Evolutionary conservation across 2,888 invertebrate species (phyloP), one percentile per base, ranked within the genome.

Genomic region (Hyposoter dolosus): DNA sequence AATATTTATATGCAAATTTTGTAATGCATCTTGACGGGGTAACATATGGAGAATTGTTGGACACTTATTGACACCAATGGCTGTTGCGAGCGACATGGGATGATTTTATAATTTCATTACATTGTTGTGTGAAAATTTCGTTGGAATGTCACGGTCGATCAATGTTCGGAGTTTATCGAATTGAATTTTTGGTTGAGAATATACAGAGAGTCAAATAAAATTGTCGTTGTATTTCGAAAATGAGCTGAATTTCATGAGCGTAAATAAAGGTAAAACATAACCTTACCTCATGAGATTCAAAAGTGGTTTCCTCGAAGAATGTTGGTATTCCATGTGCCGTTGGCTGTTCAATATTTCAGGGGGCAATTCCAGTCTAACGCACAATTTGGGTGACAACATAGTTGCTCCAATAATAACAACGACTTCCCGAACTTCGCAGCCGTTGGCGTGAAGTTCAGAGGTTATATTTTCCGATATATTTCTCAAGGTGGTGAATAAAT

Each of bases 401-500:
- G 94, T 94, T 3, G 94, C 92, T 47, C 94, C 94, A 72, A 94
- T 90, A 3, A 93, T 81, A 86, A 94, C 90, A 2, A 92, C 89
- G 45, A 94, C 89, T 88, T 94, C 93, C 81, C 91, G 93, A 3
- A 94, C 86, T 32, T 90, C 89, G 82, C 92, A 93, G 3, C 88
- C 87, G 3, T 89, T 84, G 3, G 89, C 86, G 50, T 89, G 87
- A 78, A 94, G 90, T 83, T 94, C 91, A 0, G 90, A 89, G 12
- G 88, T 88, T 7, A 94, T 84, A 5, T 94, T 89, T 15, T 93
- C 89, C 0, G 93, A 90, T 17, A 93, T 89, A 40, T 72, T 91
- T 60, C 89, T 88, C 40, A 93, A 69, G 10, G 91, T 88, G 12
- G 74, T 88, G 9, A 93, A 74, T 3, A 93, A 84, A 9, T 86